Percentiles rank a stretch among this genome's conserved stretches.
Conservation (phyloP, 1,140 invertebrate species). For the Drosophila carrolli region DNA sequence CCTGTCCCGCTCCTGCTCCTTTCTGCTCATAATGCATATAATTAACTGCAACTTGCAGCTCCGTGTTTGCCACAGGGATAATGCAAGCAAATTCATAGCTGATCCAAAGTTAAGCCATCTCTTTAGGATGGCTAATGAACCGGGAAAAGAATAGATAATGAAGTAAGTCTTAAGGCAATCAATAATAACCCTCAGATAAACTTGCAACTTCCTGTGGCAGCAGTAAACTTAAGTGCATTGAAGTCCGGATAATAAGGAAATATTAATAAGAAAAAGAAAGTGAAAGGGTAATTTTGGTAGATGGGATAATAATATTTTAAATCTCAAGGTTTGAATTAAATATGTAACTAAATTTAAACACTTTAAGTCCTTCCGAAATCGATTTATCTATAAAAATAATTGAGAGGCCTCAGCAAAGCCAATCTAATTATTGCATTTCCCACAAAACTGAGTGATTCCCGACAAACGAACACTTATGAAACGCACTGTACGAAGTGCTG, state of each 20-base stretch:
- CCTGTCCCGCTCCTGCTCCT: slow-evolving; percentile 6
- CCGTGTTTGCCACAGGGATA: slow-evolving; percentile 37
- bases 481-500: slow-evolving; percentile 19
- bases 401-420: neutral
- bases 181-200: slow-evolving; percentile 8
- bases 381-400: neutral
- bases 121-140: neutral
- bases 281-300: too few relatives aligned
- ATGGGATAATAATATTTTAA: too few relatives aligned
- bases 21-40: slow-evolving; percentile 37
- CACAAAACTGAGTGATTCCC: neutral
- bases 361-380: neutral
- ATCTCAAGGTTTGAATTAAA: too few relatives aligned
- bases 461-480: slow-evolving; percentile 12
- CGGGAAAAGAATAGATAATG: neutral
- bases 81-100: slow-evolving; percentile 24
- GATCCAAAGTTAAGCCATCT: slow-evolving; percentile 6
- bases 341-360: too few relatives aligned
- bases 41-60: slow-evolving; percentile 45
- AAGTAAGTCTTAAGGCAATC: slow-evolving; percentile 11
- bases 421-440: neutral
- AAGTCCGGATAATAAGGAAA: too few relatives aligned
- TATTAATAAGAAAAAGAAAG: neutral
- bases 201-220: neutral
- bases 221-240: neutral